These are phyloP conservation scores for Hestina assimilis DNA, from an alignment of 1,140 invertebrate species.

Conservation along the genomic window DNA sequence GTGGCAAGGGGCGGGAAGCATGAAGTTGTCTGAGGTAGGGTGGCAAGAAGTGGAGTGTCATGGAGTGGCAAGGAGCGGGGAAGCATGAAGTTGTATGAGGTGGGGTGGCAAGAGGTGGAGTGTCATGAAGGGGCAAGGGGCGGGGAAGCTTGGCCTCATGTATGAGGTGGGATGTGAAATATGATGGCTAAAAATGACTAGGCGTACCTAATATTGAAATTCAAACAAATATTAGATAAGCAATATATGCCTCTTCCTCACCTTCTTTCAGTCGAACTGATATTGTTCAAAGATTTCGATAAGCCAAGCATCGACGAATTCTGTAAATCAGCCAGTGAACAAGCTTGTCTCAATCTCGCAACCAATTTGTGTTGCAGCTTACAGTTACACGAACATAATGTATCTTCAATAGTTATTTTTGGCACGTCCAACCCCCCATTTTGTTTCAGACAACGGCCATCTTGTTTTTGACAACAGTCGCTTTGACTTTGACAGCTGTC, in stretches of 20 bases:
- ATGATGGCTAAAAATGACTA: too few relatives aligned
- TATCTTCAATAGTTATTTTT: constrained; percentile 28
- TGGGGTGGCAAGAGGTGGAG: too few relatives aligned
- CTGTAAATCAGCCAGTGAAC: constrained; percentile 57
- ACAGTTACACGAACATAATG: constrained; percentile 28
- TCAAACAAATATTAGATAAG: too few relatives aligned
- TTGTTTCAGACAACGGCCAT: constrained; percentile 11
- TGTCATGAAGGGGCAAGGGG: too few relatives aligned
- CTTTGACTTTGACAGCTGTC: constrained; percentile 30
- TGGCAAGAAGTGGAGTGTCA: too few relatives aligned
- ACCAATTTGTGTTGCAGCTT: constrained; percentile 53
- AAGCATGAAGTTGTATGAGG: too few relatives aligned
- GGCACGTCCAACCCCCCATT: not conserved
- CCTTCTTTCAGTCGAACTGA: constrained; percentile 41
- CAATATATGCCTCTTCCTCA: constrained; percentile 14
- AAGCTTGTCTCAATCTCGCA: constrained; percentile 48
- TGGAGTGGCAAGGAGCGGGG: too few relatives aligned
- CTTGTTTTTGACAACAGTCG: constrained; percentile 18
- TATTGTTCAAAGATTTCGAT: constrained; percentile 51
- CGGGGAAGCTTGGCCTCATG: too few relatives aligned
- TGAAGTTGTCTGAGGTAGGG: too few relatives aligned
- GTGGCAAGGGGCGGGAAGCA: too few relatives aligned
- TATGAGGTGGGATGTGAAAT: too few relatives aligned
- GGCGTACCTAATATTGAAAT: too few relatives aligned
- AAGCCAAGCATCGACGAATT: constrained; percentile 35